A percentile compares a stretch with the other conserved stretches of the same genome.
phyloP scores from a whole-genome alignment of 2,113 vertebrate genomes.

The Ariopsis seemanni region DNA sequence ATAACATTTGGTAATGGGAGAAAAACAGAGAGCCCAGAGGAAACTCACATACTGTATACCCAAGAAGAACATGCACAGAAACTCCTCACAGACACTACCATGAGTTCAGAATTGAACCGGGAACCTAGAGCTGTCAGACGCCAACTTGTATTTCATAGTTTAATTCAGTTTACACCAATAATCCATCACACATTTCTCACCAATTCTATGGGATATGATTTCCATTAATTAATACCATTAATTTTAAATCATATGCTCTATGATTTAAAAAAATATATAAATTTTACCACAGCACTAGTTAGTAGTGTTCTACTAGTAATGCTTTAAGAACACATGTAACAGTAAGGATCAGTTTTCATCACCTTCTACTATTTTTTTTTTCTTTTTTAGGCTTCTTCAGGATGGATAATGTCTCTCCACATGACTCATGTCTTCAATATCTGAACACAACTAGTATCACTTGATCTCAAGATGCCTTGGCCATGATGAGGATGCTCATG shows the following conservation, averaged over 20 bases:
- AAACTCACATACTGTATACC: not conserved
- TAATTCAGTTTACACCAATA: not conserved
- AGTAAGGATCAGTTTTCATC: not conserved
- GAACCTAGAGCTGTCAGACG: not conserved
- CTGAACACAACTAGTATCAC: not conserved
- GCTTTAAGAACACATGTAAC: not conserved
- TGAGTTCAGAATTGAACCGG: not conserved
- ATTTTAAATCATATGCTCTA: not conserved
- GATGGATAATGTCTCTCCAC: not conserved
- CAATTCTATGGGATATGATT: not conserved
- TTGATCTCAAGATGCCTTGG: slow-evolving; percentile 80
- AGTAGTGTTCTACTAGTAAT: not conserved
- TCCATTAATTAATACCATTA: not conserved
- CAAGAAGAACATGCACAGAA: not conserved
- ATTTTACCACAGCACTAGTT: not conserved
- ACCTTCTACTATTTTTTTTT: not conserved
- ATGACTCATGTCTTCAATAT: not conserved
- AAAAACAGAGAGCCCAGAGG: not conserved
- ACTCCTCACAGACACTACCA: not conserved
- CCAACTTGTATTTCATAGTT: not conserved
- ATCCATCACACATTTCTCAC: not conserved
- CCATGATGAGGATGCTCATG: slow-evolving; percentile 92
- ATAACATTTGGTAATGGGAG: not conserved
- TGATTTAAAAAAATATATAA: not conserved
- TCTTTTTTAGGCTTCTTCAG: not conserved